Conservation (phyloP, 2,888 invertebrate genomes). For the Glaucopsyche alexis region DNA sequence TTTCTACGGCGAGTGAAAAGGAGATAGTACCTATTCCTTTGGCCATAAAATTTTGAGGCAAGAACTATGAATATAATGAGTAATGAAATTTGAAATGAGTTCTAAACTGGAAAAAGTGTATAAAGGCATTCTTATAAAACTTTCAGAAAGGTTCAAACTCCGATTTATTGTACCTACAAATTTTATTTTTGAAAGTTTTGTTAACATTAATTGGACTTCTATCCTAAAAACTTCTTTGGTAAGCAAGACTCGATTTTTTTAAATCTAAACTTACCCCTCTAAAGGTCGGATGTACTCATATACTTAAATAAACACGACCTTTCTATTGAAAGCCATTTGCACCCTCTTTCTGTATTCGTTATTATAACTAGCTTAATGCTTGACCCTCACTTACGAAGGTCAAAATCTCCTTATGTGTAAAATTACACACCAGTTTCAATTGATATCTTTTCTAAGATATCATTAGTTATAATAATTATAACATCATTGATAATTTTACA, state of each 20-base stretch:
- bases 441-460: not conserved
- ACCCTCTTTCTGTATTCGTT: not conserved
- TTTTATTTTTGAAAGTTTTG: too few species aligned
- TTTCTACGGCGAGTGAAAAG: constrained; percentile 9
- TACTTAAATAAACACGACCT: constrained; percentile 15
- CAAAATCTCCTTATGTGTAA: constrained; percentile 4
- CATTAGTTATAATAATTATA: not conserved
- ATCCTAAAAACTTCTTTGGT: too few species aligned
- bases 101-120: not conserved
- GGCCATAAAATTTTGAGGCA: not conserved
- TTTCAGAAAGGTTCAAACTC: too few species aligned
- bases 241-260: too few species aligned
- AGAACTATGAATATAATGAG: not conserved
- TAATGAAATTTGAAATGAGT: not conserved
- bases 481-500: too few species aligned
- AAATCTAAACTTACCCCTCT: not conserved
- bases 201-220: too few species aligned
- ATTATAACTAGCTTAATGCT: not conserved
- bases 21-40: not conserved
- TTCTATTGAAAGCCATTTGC: not conserved
- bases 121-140: too few species aligned
- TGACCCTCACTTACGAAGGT: constrained; percentile 9
- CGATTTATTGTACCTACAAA: too few species aligned
- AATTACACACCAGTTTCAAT: not conserved
- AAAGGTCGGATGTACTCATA: not conserved